These are phyloP conservation scores for Listronotus oregonensis DNA, from an alignment of 1,140 invertebrate species.

Conservation along the genomic window DNA sequence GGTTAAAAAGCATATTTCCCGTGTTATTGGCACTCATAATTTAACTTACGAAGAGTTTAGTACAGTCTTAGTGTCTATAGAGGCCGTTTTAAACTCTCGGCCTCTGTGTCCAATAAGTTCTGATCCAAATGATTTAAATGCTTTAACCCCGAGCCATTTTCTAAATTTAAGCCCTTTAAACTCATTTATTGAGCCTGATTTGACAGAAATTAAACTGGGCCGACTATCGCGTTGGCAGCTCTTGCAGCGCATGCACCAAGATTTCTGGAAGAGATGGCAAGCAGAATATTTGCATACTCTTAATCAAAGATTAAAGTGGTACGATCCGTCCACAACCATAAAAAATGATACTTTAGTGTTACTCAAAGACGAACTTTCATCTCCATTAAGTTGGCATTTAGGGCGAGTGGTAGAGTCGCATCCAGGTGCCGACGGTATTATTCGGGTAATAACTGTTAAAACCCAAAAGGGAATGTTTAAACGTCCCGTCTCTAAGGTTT, in stretches of 20 bases:
- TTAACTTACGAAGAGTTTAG: slow-evolving; percentile 42
- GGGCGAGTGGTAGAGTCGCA: no score
- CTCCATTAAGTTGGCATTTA: background rate
- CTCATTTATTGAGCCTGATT: no score
- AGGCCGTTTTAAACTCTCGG: slow-evolving; percentile 7
- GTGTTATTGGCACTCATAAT: slow-evolving; percentile 21
- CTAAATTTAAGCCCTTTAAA: slow-evolving; percentile 28
- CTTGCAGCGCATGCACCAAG: slow-evolving; percentile 42
- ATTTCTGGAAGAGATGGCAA: slow-evolving; percentile 47
- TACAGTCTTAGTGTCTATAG: slow-evolving; percentile 32
- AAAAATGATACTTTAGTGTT: slow-evolving; percentile 9
- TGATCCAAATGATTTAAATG: slow-evolving; percentile 48
- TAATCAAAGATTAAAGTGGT: slow-evolving; percentile 46
- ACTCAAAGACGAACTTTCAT: slow-evolving; percentile 4
- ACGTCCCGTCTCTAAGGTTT: no score
- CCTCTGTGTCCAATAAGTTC: slow-evolving; percentile 35
- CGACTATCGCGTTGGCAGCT: slow-evolving; percentile 43
- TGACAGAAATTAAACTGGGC: background rate
- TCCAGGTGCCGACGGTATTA: no score
- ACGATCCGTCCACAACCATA: background rate
- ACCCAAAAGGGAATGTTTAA: no score
- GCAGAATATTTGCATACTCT: slow-evolving; percentile 46
- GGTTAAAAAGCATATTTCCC: slow-evolving; percentile 46
- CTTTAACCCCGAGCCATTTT: slow-evolving; percentile 44
- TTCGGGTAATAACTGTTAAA: no score